These are phyloP conservation scores for Muschampia plurimacula DNA, from an alignment of 2,888 invertebrate species.

Conservation along the genomic window DNA sequence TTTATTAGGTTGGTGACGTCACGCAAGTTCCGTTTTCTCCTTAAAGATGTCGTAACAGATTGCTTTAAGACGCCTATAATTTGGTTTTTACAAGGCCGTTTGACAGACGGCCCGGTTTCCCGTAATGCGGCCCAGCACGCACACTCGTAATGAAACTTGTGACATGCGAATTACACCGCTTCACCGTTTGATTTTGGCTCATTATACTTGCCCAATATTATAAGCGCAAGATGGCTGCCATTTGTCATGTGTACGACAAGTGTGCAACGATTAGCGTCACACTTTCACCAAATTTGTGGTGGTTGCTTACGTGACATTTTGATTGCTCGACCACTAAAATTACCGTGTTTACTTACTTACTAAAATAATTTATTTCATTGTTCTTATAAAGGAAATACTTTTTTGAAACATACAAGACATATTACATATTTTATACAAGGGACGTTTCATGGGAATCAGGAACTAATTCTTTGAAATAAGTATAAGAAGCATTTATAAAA, in stretches of 20 bases:
- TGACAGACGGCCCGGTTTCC: conserved; percentile 47
- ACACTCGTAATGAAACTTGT: conserved; percentile 58
- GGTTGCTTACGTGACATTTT: conserved; percentile 71
- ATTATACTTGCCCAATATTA: conserved; percentile 62
- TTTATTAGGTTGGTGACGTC: conserved; percentile 30
- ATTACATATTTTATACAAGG: too few relatives aligned
- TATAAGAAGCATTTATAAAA: too few relatives aligned
- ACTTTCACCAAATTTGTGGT: conserved; percentile 78
- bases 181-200: conserved; percentile 66
- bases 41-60: conserved; percentile 46
- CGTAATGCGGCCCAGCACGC: conserved; percentile 52
- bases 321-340: conserved; percentile 45
- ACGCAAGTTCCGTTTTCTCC: conserved; percentile 45
- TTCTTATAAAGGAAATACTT: not conserved
- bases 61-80: conserved; percentile 45
- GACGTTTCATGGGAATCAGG: too few relatives aligned
- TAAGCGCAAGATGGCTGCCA: conserved; percentile 65
- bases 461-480: too few relatives aligned
- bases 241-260: conserved; percentile 70
- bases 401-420: too few relatives aligned
- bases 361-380: conserved; percentile 3
- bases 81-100: conserved; percentile 47
- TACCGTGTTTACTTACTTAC: conserved; percentile 16
- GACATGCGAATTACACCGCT: conserved; percentile 69
- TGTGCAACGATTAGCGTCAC: conserved; percentile 74